Evolutionary conservation across 2,797 vertebrate species (phyloP), one percentile per base, ranked within the genome.

Genomic region (Sebastolobus altivelis): DNA sequence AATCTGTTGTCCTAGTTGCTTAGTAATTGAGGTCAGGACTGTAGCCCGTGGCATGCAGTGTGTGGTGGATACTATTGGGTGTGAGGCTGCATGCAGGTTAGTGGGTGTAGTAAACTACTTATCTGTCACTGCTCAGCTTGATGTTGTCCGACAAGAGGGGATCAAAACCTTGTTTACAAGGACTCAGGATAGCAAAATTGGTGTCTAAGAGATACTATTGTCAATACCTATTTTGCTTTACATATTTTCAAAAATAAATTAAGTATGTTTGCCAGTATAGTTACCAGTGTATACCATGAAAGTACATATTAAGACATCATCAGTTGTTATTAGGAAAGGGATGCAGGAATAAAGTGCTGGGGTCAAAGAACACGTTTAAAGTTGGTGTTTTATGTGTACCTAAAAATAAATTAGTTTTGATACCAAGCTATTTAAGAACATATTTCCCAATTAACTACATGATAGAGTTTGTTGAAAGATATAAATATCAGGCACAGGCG

Each of bases 1-100:
- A 60, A 27, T 68, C 37, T 40, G 18, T 38, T 38, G 62, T 62
- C 31, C 20, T 49, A 46, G 29, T 72, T 79, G 69, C 35, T n/a
- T 29, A 33, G 73, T 82, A 37, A 75, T 75, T 27, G 62, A 73
- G 71, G 69, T 81, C 77, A 79, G 54, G 59, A 31, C 58, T 65
- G 37, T 52, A 5, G 63, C 55, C 63, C 37, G 59, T 56, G 65
- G 59, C 37, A 8, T 29, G 27, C 38, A 79, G 63, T 33, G 43
- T 33, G 43, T 25, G 18, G 56, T 65, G 29, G 56, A 54, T 76
- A 16, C 35, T 33, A 67, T 69, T 59, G 22, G 20, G 35, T 75
- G 61, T 54, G 40, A 37, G 22, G 54, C 33, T 67, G 40, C 37
- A 43, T 66, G 55, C 68, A 65, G 58, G 49, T 66, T 54, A 20